A percentile compares a stretch with the other conserved stretches of the same genome.
These are phyloP conservation scores for Parochlus steinenii DNA, from an alignment of 2,888 invertebrate species.

Conservation along the genomic window DNA sequence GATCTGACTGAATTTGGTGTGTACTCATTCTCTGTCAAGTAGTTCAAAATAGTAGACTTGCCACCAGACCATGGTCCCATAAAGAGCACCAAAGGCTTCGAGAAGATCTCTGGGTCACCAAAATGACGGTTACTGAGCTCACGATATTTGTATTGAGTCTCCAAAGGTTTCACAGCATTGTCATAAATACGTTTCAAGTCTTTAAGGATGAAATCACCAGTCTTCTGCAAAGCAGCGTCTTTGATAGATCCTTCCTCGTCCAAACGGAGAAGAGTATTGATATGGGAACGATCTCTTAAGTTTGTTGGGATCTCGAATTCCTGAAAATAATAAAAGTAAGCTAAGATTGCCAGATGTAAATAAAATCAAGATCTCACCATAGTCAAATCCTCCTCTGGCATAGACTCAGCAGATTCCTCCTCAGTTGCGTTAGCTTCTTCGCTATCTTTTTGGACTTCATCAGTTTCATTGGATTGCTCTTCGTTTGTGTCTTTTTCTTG, in stretches of 20 bases:
- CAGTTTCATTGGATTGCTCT: constrained; percentile 17
- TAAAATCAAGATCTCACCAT: constrained; percentile 29
- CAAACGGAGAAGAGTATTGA: constrained; percentile 60
- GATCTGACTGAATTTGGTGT: constrained; percentile 68
- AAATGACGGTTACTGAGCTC: constrained; percentile 84
- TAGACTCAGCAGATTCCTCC: constrained; percentile 32
- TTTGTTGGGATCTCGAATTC: constrained; percentile 60
- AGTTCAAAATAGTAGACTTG: constrained; percentile 87
- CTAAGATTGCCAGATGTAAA: background rate
- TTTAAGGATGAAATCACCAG: constrained; percentile 60
- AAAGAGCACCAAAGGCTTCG: constrained; percentile 79
- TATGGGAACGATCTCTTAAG: constrained; percentile 60
- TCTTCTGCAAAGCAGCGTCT: constrained; percentile 48
- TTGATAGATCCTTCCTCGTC: constrained; percentile 45
- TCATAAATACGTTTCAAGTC: constrained; percentile 77
- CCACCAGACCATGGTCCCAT: constrained; percentile 97
- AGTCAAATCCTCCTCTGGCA: constrained; percentile 46
- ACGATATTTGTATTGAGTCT: constrained; percentile 78
- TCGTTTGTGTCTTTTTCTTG: constrained; percentile 15
- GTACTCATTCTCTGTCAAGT: constrained; percentile 74
- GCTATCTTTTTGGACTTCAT: constrained; percentile 14
- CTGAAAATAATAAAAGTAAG: constrained; percentile 23
- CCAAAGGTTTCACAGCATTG: constrained; percentile 74
- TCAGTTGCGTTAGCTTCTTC: constrained; percentile 14
- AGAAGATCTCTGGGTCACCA: constrained; percentile 87